A percentile compares a stretch with the other conserved stretches of the same genome.
phyloP scores from a whole-genome alignment of 2,888 invertebrate genomes.

The Dromius quadrimaculatus region DNA sequence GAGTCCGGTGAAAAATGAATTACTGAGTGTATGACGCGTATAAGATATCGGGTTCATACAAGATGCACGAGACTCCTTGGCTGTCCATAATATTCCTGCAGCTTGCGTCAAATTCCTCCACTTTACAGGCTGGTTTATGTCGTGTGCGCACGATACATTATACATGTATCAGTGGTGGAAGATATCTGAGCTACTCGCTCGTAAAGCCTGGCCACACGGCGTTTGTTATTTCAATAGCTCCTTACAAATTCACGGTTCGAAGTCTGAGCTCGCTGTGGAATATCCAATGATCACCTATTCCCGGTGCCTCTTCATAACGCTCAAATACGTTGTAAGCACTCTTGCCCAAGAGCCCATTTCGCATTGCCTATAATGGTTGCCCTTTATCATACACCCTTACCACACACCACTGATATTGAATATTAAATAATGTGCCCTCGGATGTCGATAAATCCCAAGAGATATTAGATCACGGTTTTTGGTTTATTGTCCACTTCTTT shows the following conservation, averaged over 20 bases:
- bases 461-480: neutral
- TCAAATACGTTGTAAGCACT: conserved; percentile 40
- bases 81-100: conserved; percentile 45
- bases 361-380: conserved; percentile 18
- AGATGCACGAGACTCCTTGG: conserved; percentile 45
- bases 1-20: conserved; percentile 70
- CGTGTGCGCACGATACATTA: conserved; percentile 47
- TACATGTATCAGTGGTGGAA: conserved; percentile 34
- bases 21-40: conserved; percentile 60
- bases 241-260: conserved; percentile 49
- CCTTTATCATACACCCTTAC: conserved; percentile 36
- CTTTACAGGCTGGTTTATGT: conserved; percentile 51
- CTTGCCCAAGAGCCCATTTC: too few species aligned
- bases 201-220: conserved; percentile 44
- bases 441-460: too few species aligned
- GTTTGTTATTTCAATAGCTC: conserved; percentile 50
- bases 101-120: conserved; percentile 47
- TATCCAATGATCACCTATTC: conserved; percentile 46
- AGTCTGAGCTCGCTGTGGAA: conserved; percentile 35
- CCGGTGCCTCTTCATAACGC: conserved; percentile 44
- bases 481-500: conserved; percentile 36
- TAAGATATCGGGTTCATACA: conserved; percentile 47
- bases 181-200: conserved; percentile 39
- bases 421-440: conserved; percentile 34
- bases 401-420: neutral